Evolutionary conservation across 2,113 vertebrate genomes (phyloP).

Genomic region (Gymnobelideus leadbeateri): DNA sequence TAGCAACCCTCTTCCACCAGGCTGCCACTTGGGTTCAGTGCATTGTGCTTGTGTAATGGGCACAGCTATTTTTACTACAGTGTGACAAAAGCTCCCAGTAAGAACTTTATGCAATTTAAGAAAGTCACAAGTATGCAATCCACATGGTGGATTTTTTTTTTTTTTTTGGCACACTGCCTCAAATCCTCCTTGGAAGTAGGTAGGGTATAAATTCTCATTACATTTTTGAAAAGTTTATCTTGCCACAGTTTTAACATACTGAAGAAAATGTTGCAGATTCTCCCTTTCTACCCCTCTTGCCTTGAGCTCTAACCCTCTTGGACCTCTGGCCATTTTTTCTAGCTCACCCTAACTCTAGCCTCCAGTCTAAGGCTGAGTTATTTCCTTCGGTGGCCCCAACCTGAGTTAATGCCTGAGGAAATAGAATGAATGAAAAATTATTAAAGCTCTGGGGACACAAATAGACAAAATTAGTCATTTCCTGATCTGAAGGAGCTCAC

Average conservation of each 20-base stretch:
- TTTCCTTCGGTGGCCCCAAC: not conserved
- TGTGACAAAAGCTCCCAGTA: not conserved
- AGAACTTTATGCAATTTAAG: not conserved
- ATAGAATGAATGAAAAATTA: not conserved
- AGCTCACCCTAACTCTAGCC: not conserved
- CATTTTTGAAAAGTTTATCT: not conserved
- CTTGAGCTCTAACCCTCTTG: not conserved
- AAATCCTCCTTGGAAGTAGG: not conserved
- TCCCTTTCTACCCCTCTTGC: not conserved
- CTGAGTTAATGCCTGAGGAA: not conserved
- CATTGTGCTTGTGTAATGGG: not conserved
- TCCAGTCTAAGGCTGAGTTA: not conserved
- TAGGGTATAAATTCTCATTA: not conserved
- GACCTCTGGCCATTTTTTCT: not conserved
- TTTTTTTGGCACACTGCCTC: not conserved
- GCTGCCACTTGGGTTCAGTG: not conserved
- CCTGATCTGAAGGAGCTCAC: not conserved
- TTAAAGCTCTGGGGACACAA: not conserved
- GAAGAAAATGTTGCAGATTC: not conserved
- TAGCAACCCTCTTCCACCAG: not conserved
- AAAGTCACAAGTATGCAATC: not conserved
- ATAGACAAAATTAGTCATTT: not conserved
- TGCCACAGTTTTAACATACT: not conserved
- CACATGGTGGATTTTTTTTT: not conserved
- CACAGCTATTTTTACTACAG: not conserved